These are phyloP conservation scores for Ichneumoninae sp. DNA, from an alignment of 2,888 invertebrate species.

Conservation along the genomic window DNA sequence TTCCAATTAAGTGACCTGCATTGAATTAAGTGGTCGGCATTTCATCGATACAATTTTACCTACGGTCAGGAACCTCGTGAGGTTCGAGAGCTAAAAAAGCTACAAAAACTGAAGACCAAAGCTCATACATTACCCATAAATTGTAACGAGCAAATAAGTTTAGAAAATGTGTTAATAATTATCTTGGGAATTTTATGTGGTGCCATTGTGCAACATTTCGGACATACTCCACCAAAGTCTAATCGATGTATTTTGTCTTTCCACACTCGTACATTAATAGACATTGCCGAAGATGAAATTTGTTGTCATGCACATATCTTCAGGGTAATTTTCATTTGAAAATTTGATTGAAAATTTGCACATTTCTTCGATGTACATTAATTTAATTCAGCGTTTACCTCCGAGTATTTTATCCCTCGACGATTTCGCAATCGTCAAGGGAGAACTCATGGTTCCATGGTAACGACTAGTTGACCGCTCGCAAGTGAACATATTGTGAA, in stretches of 20 bases:
- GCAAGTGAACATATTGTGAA: not conserved
- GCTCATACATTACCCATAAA: not conserved
- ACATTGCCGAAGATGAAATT: too few species aligned
- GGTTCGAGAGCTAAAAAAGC: not conserved
- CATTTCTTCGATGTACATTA: not conserved
- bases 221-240: not conserved
- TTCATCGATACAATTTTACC: too few species aligned
- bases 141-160: not conserved
- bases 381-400: not conserved
- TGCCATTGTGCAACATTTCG: not conserved
- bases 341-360: too few species aligned
- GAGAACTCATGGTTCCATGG: not conserved
- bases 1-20: not conserved
- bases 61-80: slow-evolving; percentile 34
- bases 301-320: too few species aligned
- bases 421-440: not conserved
- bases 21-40: too few species aligned
- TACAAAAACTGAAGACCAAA: not conserved
- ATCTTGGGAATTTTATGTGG: not conserved
- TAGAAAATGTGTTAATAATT: not conserved
- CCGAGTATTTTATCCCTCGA: not conserved
- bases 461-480: not conserved
- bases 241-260: not conserved
- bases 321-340: too few species aligned
- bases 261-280: too few species aligned